Conservation (phyloP, 2,113 vertebrate genomes). For the Tragelaphus buxtoni region DNA sequence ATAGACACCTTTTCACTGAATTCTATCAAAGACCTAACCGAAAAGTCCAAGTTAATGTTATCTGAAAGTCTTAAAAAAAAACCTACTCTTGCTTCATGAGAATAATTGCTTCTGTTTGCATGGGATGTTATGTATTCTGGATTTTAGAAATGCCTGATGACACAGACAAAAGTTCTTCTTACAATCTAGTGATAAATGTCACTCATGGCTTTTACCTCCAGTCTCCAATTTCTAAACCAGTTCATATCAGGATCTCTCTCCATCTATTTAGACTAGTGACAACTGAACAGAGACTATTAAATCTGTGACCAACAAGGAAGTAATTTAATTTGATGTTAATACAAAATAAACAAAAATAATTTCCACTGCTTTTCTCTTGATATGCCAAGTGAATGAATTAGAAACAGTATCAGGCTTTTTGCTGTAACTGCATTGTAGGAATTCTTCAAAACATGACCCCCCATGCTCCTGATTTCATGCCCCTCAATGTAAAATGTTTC, state of each 20-base stretch:
- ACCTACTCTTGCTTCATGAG: not conserved
- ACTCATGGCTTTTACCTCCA: not conserved
- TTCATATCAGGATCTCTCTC: not conserved
- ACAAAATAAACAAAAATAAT: not conserved
- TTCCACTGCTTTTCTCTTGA: not conserved
- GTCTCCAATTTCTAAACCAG: not conserved
- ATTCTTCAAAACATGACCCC: not conserved
- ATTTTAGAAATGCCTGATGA: not conserved
- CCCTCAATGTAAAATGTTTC: not conserved
- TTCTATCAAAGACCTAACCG: not conserved
- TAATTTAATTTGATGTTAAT: not conserved
- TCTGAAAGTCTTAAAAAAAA: not conserved
- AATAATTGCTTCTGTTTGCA: not conserved
- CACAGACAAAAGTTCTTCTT: not conserved
- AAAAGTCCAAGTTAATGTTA: not conserved
- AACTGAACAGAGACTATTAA: not conserved
- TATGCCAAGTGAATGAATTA: not conserved
- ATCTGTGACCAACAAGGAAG: not conserved
- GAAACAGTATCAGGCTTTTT: not conserved
- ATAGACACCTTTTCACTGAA: not conserved
- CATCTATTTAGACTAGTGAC: not conserved
- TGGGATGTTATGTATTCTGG: not conserved
- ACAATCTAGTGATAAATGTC: not conserved
- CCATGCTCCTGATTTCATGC: not conserved
- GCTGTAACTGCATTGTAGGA: not conserved